Conservation (phyloP, 2,113 vertebrate species). For the Oncorhynchus masou region DNA sequence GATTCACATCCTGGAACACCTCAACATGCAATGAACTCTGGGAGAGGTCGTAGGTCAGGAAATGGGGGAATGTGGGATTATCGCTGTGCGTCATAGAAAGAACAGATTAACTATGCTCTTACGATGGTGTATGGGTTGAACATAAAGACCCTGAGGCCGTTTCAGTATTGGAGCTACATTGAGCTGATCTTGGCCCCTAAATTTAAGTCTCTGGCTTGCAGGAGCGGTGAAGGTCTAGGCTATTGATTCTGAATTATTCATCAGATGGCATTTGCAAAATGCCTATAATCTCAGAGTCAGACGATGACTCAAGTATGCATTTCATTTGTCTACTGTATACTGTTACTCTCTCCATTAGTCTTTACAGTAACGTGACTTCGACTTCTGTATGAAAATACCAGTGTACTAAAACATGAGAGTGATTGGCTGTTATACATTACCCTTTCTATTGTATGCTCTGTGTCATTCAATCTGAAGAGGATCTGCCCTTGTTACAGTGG, state of each 20-base stretch:
- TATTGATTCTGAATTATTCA: conserved; percentile 58
- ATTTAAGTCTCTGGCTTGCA: conserved; percentile 54
- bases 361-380: neutral
- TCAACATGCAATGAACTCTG: conserved; percentile 1
- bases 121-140: neutral
- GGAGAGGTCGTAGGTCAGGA: neutral
- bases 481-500: too few species aligned
- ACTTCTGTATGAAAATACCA: too few species aligned
- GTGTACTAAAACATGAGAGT: too few species aligned
- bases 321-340: conserved; percentile 16
- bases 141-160: conserved; percentile 35
- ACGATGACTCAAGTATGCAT: conserved; percentile 37
- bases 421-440: too few species aligned
- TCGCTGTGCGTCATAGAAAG: too few species aligned
- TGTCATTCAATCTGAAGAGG: too few species aligned
- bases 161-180: conserved; percentile 41
- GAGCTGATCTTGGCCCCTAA: conserved; percentile 49
- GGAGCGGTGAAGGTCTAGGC: conserved; percentile 26
- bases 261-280: conserved; percentile 29
- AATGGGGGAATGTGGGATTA: neutral
- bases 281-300: conserved; percentile 30
- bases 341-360: neutral
- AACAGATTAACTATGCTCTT: too few species aligned
- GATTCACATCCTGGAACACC: neutral
- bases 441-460: too few species aligned